Evolutionary conservation across 1,140 invertebrate genomes (phyloP), one percentile per base, ranked within the genome.

Genomic region (Sinella curviseta): DNA sequence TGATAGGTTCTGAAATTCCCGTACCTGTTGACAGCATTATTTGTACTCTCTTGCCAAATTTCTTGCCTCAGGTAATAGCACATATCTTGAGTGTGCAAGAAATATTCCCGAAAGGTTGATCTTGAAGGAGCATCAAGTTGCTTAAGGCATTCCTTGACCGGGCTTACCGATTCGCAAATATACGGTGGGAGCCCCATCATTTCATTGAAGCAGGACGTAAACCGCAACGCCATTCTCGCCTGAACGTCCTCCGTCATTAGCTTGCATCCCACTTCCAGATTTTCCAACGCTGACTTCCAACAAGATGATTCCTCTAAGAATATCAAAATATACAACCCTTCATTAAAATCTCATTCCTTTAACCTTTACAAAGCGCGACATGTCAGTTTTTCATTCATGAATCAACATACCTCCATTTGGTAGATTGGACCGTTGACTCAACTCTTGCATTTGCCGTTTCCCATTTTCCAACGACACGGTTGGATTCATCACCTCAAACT

Each of bases 81-180:
- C 60, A 93, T 92, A 81, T 91, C 91, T 79, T 90, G 90, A 0
- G 91, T 90, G 78, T 93, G 91, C 17, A 91, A 91, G 83, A 92
- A 93, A 84, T 92, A 93, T 83, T 91, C 89, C 48, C 90, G 90
- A 79, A 91, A 92, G 12, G 89, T 90, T 79, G 87, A 86, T 79
- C 91, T 90, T 20, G 90, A 89, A 36, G 88, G 86, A 80, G 90
- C 88, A n/a, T 89, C 86, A 88, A 92, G 89, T 30, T 85, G 82
- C 80, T 85, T 87, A 1, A 92, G 88, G 84, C 92, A 93, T 36
- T 88, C 86, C 33, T 87, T 76, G 24, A 89, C 80, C 8, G 81
- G 57, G 20, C 83, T 34, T 79, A 85, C 85, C 8, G 82, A 35
- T 78, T 89, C 85, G 84, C 91, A 92, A 3, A 87, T 83, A 82